Evolutionary conservation across 2,888 invertebrate species (phyloP).

Genomic region (Idaea straminata): DNA sequence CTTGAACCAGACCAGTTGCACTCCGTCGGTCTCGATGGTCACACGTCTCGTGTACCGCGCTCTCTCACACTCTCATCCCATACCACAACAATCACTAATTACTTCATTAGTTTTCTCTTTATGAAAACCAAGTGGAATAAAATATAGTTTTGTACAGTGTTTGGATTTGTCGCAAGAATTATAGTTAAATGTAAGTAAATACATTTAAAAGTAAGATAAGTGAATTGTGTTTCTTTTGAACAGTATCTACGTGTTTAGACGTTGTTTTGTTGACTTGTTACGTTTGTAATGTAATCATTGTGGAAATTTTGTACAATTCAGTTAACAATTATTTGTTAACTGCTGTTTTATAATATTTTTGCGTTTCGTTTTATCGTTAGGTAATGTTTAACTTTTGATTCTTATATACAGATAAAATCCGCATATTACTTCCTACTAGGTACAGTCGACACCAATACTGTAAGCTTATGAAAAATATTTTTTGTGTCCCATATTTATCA

Average conservation of each 20-base stretch:
- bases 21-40: constrained; percentile 12
- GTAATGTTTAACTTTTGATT: no score
- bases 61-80: constrained; percentile 20
- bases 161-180: constrained; percentile 44
- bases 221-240: background rate
- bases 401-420: no score
- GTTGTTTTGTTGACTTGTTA: constrained; percentile 57
- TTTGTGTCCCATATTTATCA: no score
- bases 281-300: constrained; percentile 19
- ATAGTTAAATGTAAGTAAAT: constrained; percentile 43
- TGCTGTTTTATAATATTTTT: background rate
- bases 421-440: no score
- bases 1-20: constrained; percentile 23
- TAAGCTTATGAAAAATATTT: no score
- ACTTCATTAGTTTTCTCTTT: constrained; percentile 66
- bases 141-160: constrained; percentile 38
- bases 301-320: background rate
- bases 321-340: background rate
- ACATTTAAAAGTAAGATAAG: constrained; percentile 15
- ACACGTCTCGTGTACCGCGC: constrained; percentile 17
- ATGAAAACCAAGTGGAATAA: constrained; percentile 73
- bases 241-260: constrained; percentile 28
- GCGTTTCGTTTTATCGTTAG: background rate
- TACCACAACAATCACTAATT: constrained; percentile 30
- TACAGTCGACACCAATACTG: no score